Base-by-base conservation (phyloP, 2,888 invertebrate species). In the Leptinotarsa rubiginosa region DNA sequence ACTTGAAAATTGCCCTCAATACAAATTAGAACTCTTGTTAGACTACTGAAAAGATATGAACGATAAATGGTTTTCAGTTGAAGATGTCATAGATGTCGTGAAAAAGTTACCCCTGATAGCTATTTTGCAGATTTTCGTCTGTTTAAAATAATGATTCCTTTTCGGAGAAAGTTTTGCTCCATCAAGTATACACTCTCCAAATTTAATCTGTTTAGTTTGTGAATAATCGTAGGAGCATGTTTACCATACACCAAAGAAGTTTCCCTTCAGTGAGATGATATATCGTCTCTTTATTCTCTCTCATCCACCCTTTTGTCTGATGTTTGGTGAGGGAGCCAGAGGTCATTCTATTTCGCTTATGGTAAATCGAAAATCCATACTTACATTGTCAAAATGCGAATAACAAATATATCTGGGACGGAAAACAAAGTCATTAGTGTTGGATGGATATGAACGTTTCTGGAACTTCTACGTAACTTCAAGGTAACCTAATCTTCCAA, bases 321-420 rank as follows among this genome's bases (percentile, higher is more conserved):
- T 22, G 22, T 56, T 22, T n/a, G 31, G 41, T 62, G 16, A 25
- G 62, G 41, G n/a, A 62, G 62, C 18, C 62, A 62, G 31, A 62
- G 31, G 31, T 62, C 62, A 62, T 62, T n/a, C 18, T 1, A 62
- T 41, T 62, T n/a, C 62, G 31, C 41, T 62, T 16, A 25, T 62
- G 31, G 31, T 41, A 62, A 62, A 62, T 62, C 62, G 62, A 62
- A 62, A 62, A 62, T 62, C 62, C 16, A 62, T 62, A 62, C 41
- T 62, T 62, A 41, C 62, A 62, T 41, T 62, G 31, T 62, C 31
- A 31, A 31, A 16, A 62, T 25, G 1, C 4, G 31, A 62, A 62
- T 62, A 62, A 62, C 62, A 62, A 16, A 12, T 62, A 31, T 62
- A n/a, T 62, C 31, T 16, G 15, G 10, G 5, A 62, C n/a, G 7